A percentile compares a stretch with the other conserved stretches of the same genome.
Conservation (phyloP, 2,797 vertebrate species). For the Cossypha dichroa region DNA sequence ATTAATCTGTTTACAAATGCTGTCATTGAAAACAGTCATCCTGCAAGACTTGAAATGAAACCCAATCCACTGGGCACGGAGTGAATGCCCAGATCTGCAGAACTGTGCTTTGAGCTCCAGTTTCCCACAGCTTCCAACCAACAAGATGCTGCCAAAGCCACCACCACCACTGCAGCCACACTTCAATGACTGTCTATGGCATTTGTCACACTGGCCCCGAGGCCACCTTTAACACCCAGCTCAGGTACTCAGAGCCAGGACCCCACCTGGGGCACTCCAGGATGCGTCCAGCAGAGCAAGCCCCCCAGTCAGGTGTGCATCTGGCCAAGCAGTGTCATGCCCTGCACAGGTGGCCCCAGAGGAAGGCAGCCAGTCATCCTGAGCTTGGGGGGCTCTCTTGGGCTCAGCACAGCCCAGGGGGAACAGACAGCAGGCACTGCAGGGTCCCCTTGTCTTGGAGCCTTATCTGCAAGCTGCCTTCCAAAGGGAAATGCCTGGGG, state of each 20-base stretch:
- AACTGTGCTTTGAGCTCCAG: not conserved
- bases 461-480: not conserved
- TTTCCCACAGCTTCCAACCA: not conserved
- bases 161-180: not conserved
- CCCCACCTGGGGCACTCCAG: not conserved
- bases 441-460: accelerated
- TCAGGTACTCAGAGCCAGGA: not conserved
- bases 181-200: not conserved
- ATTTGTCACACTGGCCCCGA: accelerated
- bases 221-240: not conserved
- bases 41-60: not conserved
- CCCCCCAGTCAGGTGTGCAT: accelerated
- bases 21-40: not conserved
- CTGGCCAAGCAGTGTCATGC: accelerated
- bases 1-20: not conserved
- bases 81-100: not conserved
- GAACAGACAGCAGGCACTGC: not conserved
- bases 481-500: not conserved
- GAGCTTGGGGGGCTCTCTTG: not conserved
- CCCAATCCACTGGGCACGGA: accelerated
- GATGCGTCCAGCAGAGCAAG: not conserved
- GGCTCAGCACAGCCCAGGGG: accelerated
- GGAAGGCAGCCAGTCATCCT: not conserved
- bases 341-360: accelerated
- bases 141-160: not conserved